These are phyloP conservation scores for Hetaerina titia DNA, from an alignment of 2,888 invertebrate genomes.

Conservation along the genomic window DNA sequence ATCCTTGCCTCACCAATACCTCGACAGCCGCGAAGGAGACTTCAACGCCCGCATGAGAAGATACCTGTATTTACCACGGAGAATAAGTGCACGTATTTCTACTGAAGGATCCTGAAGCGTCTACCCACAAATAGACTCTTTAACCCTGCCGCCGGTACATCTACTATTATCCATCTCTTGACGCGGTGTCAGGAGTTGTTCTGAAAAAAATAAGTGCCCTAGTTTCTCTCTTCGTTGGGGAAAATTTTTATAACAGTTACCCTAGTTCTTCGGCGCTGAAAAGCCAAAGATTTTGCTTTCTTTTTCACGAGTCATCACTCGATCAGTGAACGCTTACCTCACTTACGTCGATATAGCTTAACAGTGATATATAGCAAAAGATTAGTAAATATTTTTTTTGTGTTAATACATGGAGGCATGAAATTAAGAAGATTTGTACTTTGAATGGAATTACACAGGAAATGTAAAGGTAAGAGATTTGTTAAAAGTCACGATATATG, in stretches of 20 bases:
- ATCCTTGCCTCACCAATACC: too few species aligned
- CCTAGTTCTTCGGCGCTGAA: not conserved
- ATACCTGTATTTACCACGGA: not conserved
- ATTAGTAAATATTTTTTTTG: not conserved
- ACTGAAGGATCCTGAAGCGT: not conserved
- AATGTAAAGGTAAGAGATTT: not conserved
- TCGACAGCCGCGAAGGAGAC: not conserved
- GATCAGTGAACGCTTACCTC: not conserved
- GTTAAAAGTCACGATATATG: not conserved
- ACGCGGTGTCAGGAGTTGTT: not conserved
- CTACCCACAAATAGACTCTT: not conserved
- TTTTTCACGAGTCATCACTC: not conserved
- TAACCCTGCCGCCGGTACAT: not conserved
- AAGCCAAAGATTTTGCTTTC: not conserved
- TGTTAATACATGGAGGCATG: not conserved
- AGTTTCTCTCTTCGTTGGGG: not conserved
- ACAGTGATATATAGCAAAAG: not conserved
- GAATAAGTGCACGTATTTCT: not conserved
- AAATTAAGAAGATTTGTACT: not conserved
- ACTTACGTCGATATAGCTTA: not conserved
- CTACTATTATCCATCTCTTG: not conserved
- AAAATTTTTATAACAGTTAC: not conserved
- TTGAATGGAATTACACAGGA: not conserved
- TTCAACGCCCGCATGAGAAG: slow-evolving; percentile 12
- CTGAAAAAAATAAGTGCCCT: not conserved